Percentiles rank a stretch among this genome's conserved stretches.
phyloP scores from a whole-genome alignment of 1,140 invertebrate species.

The Druon quercuslanigerum region DNA sequence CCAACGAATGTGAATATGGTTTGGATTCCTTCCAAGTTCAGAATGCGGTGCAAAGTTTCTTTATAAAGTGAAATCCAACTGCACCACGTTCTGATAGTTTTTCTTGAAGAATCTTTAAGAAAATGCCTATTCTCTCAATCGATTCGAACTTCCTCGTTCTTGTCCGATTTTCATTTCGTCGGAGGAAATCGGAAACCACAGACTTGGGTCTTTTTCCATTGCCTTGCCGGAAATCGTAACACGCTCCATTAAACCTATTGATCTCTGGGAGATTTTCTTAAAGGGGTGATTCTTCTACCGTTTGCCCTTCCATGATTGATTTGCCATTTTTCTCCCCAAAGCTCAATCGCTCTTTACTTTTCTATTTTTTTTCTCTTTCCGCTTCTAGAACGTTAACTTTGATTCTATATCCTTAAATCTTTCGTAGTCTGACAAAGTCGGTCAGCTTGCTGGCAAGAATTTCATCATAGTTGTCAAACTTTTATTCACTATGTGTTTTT shows the following conservation, averaged over 20 bases:
- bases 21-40: neutral
- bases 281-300: conserved; percentile 45
- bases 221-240: conserved; percentile 54
- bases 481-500: neutral
- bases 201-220: conserved; percentile 53
- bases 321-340: conserved; percentile 48
- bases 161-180: conserved; percentile 57
- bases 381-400: neutral
- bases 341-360: neutral
- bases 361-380: neutral
- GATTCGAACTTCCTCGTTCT: conserved; percentile 41
- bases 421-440: neutral
- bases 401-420: neutral
- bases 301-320: conserved; percentile 50
- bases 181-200: conserved; percentile 57
- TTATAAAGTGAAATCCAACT: conserved; percentile 4
- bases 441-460: neutral
- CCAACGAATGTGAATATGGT: neutral
- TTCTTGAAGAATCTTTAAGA: conserved; percentile 8
- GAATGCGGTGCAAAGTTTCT: neutral
- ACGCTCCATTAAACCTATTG: conserved; percentile 60
- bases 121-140: conserved; percentile 23
- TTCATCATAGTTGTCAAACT: neutral
- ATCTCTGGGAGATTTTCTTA: conserved; percentile 55
- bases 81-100: neutral